Evolutionary conservation across 2,888 invertebrate species (phyloP), one percentile per base, ranked within the genome.

Genomic region (Dusona sp.): DNA sequence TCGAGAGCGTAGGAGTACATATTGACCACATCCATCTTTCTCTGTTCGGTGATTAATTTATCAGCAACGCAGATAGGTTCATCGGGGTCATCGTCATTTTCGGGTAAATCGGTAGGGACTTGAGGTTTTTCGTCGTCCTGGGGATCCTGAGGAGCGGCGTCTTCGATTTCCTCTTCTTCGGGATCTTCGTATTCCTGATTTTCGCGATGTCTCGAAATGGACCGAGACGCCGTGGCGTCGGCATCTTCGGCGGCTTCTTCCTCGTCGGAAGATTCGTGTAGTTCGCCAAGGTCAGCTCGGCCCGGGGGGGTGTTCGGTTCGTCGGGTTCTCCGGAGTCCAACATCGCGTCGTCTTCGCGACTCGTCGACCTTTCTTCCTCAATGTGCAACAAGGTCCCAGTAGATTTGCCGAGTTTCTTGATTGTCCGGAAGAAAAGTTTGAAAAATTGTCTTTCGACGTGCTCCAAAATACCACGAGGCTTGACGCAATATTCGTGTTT

Each of bases 361-460:
- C 89, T 88, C 1, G 90, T 92, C 86, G 85, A 92, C 79, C 93
- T 95, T n/a, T 95, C 94, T 48, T 95, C 95, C 42, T 95, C 95
- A 6, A 92, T 82, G n/a, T 91, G 87, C 19, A 93, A 95, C 89
- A 95, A 89, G 13, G 95, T 94, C 3, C 95, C 95, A 0, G 95
- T 93, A 11, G 95, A 92, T 90, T 95, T 96, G 0, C 95, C 95
- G 3, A 95, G 95, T 91, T 95, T 96, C 45, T 95, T 95, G 19
- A 97, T 95, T 3, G 95, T 94, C 0, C 94, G 90, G 90, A 98
- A 97, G 94, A 98, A 95, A 75, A 95, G 95, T n/a, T 94, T 95
- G 88, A 98, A 96, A 92, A 97, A 98, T 22, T 94, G 94, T 2
- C 95, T 95, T 91, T 98, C 97, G 95, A 99, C 97, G 91, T 97